Conservation (phyloP, 2,797 vertebrate species). For the Schizothorax lantsangensis region DNA sequence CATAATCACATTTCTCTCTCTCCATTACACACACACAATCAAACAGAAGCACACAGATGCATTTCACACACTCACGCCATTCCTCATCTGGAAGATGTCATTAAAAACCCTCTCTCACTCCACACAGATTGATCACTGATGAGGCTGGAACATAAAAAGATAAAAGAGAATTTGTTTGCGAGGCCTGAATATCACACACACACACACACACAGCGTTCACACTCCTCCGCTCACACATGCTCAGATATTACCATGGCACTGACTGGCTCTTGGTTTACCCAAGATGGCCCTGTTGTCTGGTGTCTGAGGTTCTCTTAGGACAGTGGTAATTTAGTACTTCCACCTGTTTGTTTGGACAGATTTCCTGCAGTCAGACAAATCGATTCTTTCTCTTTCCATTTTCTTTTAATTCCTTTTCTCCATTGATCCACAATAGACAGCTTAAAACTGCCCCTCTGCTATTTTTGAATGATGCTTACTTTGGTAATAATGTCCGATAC, state of each 20-base stretch:
- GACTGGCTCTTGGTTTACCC: constrained; percentile 21
- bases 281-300: constrained; percentile 28
- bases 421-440: background rate
- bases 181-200: constrained; percentile 33
- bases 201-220: constrained; percentile 6
- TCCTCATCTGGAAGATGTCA: constrained; percentile 44
- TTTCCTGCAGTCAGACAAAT: constrained; percentile 41
- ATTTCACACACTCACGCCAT: constrained; percentile 16
- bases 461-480: constrained; percentile 8
- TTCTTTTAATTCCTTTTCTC: constrained; percentile 26
- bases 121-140: constrained; percentile 41
- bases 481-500: background rate
- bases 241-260: constrained; percentile 2
- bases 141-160: constrained; percentile 43
- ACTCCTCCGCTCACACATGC: constrained; percentile 41
- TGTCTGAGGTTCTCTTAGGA: constrained; percentile 42
- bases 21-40: constrained; percentile 20
- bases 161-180: constrained; percentile 26
- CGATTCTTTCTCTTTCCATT: constrained; percentile 38
- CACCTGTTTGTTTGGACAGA: constrained; percentile 47
- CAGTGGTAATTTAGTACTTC: constrained; percentile 40
- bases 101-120: constrained; percentile 40
- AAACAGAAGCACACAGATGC: constrained; percentile 42
- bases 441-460: background rate
- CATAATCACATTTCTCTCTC: constrained; percentile 49